Evolutionary conservation across 2,888 invertebrate species (phyloP), one percentile per base, ranked within the genome.

Genomic region (Thymelicus lineola): DNA sequence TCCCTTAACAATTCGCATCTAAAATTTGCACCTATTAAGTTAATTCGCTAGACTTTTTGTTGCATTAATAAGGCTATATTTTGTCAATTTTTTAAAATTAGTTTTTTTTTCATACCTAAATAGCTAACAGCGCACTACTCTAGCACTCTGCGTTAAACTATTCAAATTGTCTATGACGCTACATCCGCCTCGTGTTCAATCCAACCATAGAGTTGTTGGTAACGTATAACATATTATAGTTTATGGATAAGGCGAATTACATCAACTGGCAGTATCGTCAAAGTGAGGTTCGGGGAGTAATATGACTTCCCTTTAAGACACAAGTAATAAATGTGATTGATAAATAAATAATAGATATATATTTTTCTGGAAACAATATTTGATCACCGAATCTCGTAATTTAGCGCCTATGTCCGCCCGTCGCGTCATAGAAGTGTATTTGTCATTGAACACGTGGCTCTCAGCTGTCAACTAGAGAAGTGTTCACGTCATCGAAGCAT

Each of bases 221-320:
- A 48, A n/a, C 53, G 42, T 55, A n/a, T 58, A 66, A 28, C 28
- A 28, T 28, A 28, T 5, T 17, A 42, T 65, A 50, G 42, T 65
- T 53, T 72, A 59, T 72, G 59, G 28, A 46, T 66, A 60, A 55
- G 48, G 17, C 28, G 12, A 58, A 63, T 60, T 60, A 62, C 63
- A 61, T 57, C 36, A 67, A 67, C 50, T 71, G 73, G 74, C 74
- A 75, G 74, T 74, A 71, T 71, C 7, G 38, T 67, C 20, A 42
- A n/a, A 62, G 45, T 36, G 55, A 59, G 66, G 57, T 70, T 61
- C 61, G 38, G 50, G 15, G 38, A 58, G 57, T 42, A 61, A 35
- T 38, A 55, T 36, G 20, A 55, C 46, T 66, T 42, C 61, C 42
- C 42, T 12, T 36, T 38, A 36, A 65, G 46, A 50, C 48, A 50